A percentile compares a stretch with the other conserved stretches of the same genome.
These are phyloP conservation scores for Lutraria lutraria DNA, from an alignment of 2,888 invertebrate species.

Conservation along the genomic window DNA sequence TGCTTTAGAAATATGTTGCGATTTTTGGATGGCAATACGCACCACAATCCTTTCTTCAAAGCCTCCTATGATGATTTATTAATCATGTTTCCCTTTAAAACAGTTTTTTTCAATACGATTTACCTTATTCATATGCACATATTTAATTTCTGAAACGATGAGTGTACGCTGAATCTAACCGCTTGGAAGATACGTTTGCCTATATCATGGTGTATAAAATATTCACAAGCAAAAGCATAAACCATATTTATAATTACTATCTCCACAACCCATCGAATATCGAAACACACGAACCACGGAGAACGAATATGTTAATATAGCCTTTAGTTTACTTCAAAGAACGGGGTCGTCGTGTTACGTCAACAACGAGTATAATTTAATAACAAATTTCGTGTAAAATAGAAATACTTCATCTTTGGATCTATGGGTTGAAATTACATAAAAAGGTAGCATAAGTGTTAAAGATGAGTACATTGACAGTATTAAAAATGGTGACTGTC, in stretches of 20 bases:
- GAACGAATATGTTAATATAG: not conserved
- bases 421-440: not conserved
- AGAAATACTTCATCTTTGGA: not conserved
- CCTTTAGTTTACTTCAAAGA: not conserved
- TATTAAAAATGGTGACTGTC: not conserved
- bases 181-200: slow-evolving; percentile 26
- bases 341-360: not conserved
- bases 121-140: slow-evolving; percentile 42
- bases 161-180: not conserved
- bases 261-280: not conserved
- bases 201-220: slow-evolving; percentile 45
- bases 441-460: too few species aligned
- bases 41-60: not conserved
- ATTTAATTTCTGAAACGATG: slow-evolving; percentile 28
- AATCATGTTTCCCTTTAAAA: not conserved
- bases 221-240: slow-evolving; percentile 11
- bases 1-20: not conserved
- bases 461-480: not conserved
- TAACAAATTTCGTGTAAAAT: not conserved
- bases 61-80: slow-evolving; percentile 6
- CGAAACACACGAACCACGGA: not conserved
- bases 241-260: not conserved
- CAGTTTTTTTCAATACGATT: not conserved
- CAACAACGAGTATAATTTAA: not conserved
- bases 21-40: not conserved